Percentiles rank a stretch among this genome's conserved stretches.
Conservation (phyloP, 2,888 invertebrate species). For the Myopa tessellatipennis region DNA sequence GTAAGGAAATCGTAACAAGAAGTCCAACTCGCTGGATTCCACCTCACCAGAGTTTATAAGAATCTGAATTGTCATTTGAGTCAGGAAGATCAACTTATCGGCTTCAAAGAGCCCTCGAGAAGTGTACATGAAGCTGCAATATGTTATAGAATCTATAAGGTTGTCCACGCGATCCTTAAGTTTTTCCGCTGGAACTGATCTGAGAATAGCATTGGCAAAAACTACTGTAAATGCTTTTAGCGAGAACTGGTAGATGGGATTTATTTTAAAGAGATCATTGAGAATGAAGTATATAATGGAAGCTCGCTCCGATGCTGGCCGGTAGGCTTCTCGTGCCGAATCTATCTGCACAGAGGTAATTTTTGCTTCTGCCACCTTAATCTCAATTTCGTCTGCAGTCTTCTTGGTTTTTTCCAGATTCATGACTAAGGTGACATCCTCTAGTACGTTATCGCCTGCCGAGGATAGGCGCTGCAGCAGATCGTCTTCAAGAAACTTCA, state of each 20-base stretch:
- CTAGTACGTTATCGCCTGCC: slow-evolving; percentile 91
- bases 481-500: slow-evolving; percentile 93
- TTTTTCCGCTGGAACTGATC: slow-evolving; percentile 77
- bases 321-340: slow-evolving; percentile 88
- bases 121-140: slow-evolving; percentile 87
- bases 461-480: slow-evolving; percentile 86
- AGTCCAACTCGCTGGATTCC: slow-evolving; percentile 82
- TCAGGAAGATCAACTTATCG: slow-evolving; percentile 90
- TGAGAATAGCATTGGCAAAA: slow-evolving; percentile 81
- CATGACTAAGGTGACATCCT: slow-evolving; percentile 89
- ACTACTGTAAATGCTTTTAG: slow-evolving; percentile 93
- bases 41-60: slow-evolving; percentile 73
- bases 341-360: slow-evolving; percentile 89
- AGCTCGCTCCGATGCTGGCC: slow-evolving; percentile 85
- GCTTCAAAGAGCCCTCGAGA: slow-evolving; percentile 90
- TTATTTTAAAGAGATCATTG: slow-evolving; percentile 91
- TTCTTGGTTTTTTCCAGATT: slow-evolving; percentile 94
- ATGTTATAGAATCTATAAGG: slow-evolving; percentile 89
- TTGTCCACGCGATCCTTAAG: slow-evolving; percentile 79
- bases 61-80: slow-evolving; percentile 87
- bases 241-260: slow-evolving; percentile 96
- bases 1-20: slow-evolving; percentile 86
- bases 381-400: slow-evolving; percentile 89
- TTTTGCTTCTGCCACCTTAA: slow-evolving; percentile 88
- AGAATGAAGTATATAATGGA: slow-evolving; percentile 93